A percentile compares a stretch with the other conserved stretches of the same genome.
These are phyloP conservation scores for Chlorospingus semifuscus DNA, from an alignment of 2,797 vertebrate genomes.

Conservation along the genomic window DNA sequence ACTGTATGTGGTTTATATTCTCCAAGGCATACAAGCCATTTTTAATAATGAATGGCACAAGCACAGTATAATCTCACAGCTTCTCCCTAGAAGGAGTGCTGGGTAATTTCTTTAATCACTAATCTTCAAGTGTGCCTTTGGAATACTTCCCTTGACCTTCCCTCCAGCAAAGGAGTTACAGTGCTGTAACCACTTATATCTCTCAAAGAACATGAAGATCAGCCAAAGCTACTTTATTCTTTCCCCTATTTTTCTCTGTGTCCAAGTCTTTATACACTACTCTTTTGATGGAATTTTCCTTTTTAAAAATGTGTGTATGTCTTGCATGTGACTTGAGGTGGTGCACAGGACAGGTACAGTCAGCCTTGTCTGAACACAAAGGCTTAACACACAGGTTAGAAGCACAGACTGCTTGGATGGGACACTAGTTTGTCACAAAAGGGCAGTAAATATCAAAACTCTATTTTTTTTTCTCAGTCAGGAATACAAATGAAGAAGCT, in stretches of 20 bases:
- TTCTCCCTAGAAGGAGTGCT: not conserved
- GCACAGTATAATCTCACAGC: not conserved
- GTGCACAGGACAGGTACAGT: not conserved
- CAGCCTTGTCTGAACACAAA: not conserved
- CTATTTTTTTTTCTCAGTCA: not conserved
- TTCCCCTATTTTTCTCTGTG: not conserved
- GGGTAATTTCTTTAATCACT: not conserved
- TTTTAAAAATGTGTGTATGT: not conserved
- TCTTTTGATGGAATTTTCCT: not conserved
- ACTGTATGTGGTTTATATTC: not conserved
- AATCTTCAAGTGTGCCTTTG: not conserved
- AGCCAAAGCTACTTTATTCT: not conserved
- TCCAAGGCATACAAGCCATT: not conserved
- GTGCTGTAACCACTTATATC: not conserved
- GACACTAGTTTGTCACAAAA: not conserved
- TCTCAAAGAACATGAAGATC: not conserved
- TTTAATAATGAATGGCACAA: not conserved
- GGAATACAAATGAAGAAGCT: not conserved
- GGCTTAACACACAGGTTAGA: not conserved
- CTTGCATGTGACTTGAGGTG: not conserved
- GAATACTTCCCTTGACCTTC: not conserved
- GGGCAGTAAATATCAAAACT: not conserved
- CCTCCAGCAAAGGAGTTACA: not conserved
- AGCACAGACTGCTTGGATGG: not conserved
- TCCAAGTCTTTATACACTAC: rapidly evolving